phyloP scores from a whole-genome alignment of 2,797 vertebrate species.

The Remorina albescens region DNA sequence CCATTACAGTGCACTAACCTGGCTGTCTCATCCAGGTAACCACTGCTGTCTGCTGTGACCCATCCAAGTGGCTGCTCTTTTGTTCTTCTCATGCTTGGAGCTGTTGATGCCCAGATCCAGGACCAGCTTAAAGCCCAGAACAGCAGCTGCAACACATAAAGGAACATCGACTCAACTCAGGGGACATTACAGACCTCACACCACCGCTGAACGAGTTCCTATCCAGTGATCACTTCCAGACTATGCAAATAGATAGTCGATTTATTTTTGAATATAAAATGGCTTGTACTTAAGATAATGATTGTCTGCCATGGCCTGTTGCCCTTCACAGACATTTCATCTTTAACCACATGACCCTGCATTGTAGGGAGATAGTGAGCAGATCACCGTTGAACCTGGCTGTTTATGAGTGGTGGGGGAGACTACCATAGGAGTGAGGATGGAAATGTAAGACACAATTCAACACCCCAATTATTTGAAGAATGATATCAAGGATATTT shows the following conservation, averaged over 20 bases:
- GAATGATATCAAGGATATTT: conserved; percentile 18
- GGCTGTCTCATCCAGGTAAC: conserved; percentile 66
- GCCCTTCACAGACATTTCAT: conserved; percentile 22
- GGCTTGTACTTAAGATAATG: conserved; percentile 50
- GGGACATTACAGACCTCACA: conserved; percentile 33
- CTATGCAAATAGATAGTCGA: conserved; percentile 78
- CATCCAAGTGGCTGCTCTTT: conserved; percentile 28
- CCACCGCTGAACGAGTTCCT: conserved; percentile 34
- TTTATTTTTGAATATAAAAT: conserved; percentile 62
- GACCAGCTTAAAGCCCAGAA: conserved; percentile 42
- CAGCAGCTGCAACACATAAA: conserved; percentile 9
- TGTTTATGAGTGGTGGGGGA: conserved; percentile 21
- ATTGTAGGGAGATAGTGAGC: conserved; percentile 13
- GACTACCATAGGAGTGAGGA: conserved; percentile 12
- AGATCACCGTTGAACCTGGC: conserved; percentile 14
- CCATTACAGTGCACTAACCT: background rate
- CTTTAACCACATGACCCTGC: conserved; percentile 25
- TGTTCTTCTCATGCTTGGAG: conserved; percentile 30
- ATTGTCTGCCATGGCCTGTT: conserved; percentile 21
- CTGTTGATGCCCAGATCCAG: conserved; percentile 28
- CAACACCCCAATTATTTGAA: conserved; percentile 51
- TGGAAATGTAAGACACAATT: conserved; percentile 16
- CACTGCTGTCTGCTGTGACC: conserved; percentile 30
- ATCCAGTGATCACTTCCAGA: conserved; percentile 73
- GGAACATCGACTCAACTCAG: conserved; percentile 13